Base-by-base conservation (phyloP, 2,113 vertebrate genomes). In the Montifringilla adamsi region DNA sequence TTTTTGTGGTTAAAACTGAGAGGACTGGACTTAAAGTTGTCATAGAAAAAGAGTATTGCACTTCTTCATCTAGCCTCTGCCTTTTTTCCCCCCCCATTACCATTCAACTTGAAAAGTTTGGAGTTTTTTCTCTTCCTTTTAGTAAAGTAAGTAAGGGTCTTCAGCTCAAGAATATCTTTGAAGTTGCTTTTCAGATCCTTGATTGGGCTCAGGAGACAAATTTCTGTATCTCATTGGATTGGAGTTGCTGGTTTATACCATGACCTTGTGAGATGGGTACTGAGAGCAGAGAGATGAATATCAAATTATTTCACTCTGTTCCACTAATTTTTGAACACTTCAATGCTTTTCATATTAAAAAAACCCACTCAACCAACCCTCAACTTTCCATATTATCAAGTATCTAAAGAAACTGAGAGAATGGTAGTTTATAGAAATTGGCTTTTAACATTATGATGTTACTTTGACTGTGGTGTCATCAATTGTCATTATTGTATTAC, bases 121-220 rank as follows among this genome's bases (percentile, higher is more conserved):
- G 16, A 7, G 1, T 0, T 20, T 31, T 55, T 58, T 6, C 10
- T 9, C 4, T 50, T 75, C 16, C 12, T 69, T 43, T 59, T 50
- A 68, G 46, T 22, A 58, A 75, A 78, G 30, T 87, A 66, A 70
- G n/a, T 67, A 35, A 86, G 21, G 41, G 13, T 86, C 60, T 93
- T 53, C 43, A 66, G 37, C 37, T 75, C 33, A 91, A 13, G 9
- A 80, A 24, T 79, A 69, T 49, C 66, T 92, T 94, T 89, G 89
- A 93, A 96, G 84, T 37, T 91, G 53, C 37, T 87, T 95, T 94
- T 94, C 63, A 47, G 53, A 55, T 62, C 83, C 15, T 92, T 85
- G 79, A 93, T 69, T 93, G 35, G 87, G 11, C 94, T 95, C 72
- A 13, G 27, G 82, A 92, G 87, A 84, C 17, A 64, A 69, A n/a